Evolutionary conservation across 1,140 invertebrate species (phyloP), one percentile per base, ranked within the genome.

Genomic region (Belonocnema kinseyi): DNA sequence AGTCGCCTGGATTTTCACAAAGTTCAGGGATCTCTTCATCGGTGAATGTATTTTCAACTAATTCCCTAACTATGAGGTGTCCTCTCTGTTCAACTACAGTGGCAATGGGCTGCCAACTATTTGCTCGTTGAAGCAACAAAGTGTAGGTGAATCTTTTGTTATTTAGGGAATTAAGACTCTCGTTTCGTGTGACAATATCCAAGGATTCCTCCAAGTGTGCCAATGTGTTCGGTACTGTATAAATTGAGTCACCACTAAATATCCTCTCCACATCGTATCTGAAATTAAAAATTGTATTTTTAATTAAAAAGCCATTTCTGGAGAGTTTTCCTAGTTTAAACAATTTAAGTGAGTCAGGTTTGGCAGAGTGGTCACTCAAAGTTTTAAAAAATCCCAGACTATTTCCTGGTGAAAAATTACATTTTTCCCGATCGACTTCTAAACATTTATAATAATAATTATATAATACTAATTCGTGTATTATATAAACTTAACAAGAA

Each of bases 131-230:
- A 10, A 83, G 82, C 56, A 91, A 58, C 21, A 91, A 74, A 46
- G 84, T 83, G 58, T 91, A 91, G 2, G 88, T 88, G 79, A 89
- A 91, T 81, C 91, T 90, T 72, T 91, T 91, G 70, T 90, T 91
- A 74, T 90, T 90, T 46, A 85, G 86, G 3, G 78, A 81, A 80
- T 90, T 89, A 73, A 90, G 84, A 50, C 83, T 89, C n/a, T 85
- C 85, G 80, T 90, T 89, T 72, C 81, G 80, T n/a, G 78, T 86
- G 21, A 91, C 73, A 26, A 91, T 85, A 46, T 86, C 82, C 19
- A 91, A 73, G 0, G 89, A 90, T 83, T 91, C 90, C 56, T 88
- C 87, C 17, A 91, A 71, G 58, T 80, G 85, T 52, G 89, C 87
- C 12, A 90, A 77, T 3, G 87, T 85, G 12, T 83, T 85, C 71